Evolutionary conservation across 2,113 vertebrate species (phyloP).

Genomic region (Oceanodroma tethys): DNA sequence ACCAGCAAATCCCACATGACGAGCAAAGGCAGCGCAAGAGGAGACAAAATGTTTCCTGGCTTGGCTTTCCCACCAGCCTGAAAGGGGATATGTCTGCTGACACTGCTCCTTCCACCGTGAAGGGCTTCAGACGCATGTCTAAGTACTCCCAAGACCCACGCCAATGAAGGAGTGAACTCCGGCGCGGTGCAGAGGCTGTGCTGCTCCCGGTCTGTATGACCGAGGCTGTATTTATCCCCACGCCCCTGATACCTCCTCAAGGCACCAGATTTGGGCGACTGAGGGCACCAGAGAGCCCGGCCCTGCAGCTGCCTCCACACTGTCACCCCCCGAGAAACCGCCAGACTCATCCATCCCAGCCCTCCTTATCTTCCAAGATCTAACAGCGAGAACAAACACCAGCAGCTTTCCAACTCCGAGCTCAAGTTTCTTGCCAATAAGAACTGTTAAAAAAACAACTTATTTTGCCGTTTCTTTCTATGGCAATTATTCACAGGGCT

Average conservation of each 20-base stretch:
- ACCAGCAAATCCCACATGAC: background rate
- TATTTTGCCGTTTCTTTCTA: slow-evolving; percentile 55
- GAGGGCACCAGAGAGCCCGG: background rate
- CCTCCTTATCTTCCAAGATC: slow-evolving; percentile 21
- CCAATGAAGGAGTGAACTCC: accelerated
- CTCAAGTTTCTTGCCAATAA: slow-evolving; percentile 36
- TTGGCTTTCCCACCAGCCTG: background rate
- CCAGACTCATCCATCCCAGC: background rate
- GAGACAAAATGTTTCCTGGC: background rate
- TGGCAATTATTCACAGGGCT: slow-evolving; percentile 19
- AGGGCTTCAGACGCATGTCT: background rate
- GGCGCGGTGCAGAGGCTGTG: accelerated
- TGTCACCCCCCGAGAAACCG: background rate
- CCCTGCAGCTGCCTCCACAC: background rate
- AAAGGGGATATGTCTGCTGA: background rate
- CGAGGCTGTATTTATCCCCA: accelerated
- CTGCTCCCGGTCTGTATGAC: background rate
- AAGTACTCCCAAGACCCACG: accelerated
- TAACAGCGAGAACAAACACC: slow-evolving; percentile 22
- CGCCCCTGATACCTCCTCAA: accelerated
- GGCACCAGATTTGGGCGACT: background rate
- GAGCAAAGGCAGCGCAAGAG: background rate
- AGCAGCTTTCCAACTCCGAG: slow-evolving; percentile 6
- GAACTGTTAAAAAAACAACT: slow-evolving; percentile 11
- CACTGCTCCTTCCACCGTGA: background rate